Base-by-base conservation (phyloP, 2,888 invertebrate species). In the Ctenicera cuprea region DNA sequence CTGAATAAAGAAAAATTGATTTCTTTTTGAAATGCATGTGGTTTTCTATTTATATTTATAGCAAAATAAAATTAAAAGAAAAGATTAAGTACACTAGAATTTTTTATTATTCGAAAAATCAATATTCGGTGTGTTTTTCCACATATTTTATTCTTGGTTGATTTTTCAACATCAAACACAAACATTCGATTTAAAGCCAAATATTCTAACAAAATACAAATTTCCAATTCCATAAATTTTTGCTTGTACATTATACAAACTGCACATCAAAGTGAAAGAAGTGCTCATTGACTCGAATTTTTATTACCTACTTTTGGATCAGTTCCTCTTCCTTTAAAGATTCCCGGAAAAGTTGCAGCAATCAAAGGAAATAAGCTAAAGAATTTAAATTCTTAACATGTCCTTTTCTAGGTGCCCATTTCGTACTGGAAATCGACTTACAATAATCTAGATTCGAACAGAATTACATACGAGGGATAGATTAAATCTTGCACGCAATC, bases 401-500 rank as follows among this genome's bases (percentile, higher is more conserved):
- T 50, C 20, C n/a, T 11, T 9, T 11, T 11, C 12, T 4, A 22
- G 22, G 20, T 22, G 50, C 50, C 50, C 18, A 12, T 50, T 22
- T 50, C 20, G 18, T 4, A 22, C n/a, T 20, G 22, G 22, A 18
- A 50, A 50, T 50, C 8, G 20, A 20, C 3, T 50, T 50, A 50
- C 20, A 57, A 57, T 57, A 57, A 57, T 57, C 54, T 57, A 18
- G 14, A 57, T 14, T 57, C 54, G 4, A 33, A 57, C 33, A 33
- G 54, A 57, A 57, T 30, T 57, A 33, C 54, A 57, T 57, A 30
- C 50, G 20, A 8, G 33, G 26, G 52, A 52, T 16, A 33, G 33
- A 57, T 57, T 57, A 57, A 33, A 57, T 57, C 54, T 57, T 33
- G 54, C 30, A 57, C 54, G 30, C 54, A 57, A 57, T 57, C 33